phyloP scores from a whole-genome alignment of 2,113 vertebrate species.

The Marmota monax region DNA sequence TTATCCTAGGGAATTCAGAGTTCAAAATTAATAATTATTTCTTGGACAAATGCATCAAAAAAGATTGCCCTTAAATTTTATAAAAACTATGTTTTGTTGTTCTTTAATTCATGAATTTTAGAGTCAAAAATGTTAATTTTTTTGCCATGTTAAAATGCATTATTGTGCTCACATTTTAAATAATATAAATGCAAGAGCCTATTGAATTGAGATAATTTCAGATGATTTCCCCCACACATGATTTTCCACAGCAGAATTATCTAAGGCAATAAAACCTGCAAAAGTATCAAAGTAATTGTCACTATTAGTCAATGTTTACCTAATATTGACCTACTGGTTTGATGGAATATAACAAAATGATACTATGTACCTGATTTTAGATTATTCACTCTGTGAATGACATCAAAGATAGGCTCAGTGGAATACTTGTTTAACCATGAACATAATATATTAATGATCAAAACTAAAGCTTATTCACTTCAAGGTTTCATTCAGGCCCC shows the following conservation, averaged over 20 bases:
- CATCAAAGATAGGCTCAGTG: too few species aligned
- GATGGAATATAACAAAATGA: too few species aligned
- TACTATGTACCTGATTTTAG: too few species aligned
- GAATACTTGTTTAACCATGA: too few species aligned
- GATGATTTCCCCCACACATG: not conserved
- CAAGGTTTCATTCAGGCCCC: too few species aligned
- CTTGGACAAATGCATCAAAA: not conserved
- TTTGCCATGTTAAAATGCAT: not conserved
- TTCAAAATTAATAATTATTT: conserved; percentile 5
- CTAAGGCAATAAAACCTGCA: conserved; percentile 15
- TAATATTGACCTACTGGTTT: too few species aligned
- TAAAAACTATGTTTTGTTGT: not conserved
- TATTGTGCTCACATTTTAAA: not conserved
- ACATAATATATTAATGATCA: too few species aligned
- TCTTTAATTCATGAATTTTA: not conserved
- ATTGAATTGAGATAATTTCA: conserved; percentile 1
- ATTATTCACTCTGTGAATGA: too few species aligned
- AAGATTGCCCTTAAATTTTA: not conserved
- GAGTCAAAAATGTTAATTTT: conserved; percentile 7
- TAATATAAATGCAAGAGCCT: not conserved
- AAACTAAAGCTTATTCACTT: too few species aligned
- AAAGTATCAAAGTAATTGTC: not conserved
- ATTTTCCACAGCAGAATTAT: not conserved
- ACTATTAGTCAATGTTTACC: too few species aligned
- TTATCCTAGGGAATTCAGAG: not conserved